These are phyloP conservation scores for Lumbricus terrestris DNA, from an alignment of 2,888 invertebrate species.

Conservation along the genomic window DNA sequence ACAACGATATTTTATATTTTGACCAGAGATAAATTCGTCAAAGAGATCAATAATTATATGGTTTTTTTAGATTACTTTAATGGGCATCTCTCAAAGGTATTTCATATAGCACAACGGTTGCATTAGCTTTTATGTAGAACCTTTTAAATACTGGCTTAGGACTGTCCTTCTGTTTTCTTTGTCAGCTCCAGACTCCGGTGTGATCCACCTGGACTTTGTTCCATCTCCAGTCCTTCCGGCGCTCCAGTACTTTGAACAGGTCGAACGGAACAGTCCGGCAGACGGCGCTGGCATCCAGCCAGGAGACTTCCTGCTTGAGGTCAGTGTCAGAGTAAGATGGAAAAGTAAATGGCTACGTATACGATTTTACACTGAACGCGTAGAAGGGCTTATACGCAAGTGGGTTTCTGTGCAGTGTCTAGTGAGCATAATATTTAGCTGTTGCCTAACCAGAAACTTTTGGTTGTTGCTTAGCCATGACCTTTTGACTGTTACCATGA, in stretches of 20 bases:
- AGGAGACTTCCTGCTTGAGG: conserved; percentile 89
- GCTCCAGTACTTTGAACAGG: conserved; percentile 86
- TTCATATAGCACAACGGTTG: background rate
- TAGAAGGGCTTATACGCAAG: too few species aligned
- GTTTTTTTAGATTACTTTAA: background rate
- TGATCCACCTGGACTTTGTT: conserved; percentile 64
- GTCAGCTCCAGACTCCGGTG: background rate
- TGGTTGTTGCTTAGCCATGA: too few species aligned
- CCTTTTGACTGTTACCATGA: background rate
- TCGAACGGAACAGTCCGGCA: conserved; percentile 94
- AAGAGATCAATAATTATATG: background rate
- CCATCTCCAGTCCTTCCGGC: conserved; percentile 91
- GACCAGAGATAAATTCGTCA: background rate
- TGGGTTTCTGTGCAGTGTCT: too few species aligned
- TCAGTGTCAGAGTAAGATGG: conserved; percentile 54
- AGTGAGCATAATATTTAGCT: too few species aligned
- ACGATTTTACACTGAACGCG: background rate
- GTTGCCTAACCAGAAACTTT: background rate
- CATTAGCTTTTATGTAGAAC: background rate
- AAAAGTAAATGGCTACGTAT: background rate
- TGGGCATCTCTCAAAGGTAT: background rate
- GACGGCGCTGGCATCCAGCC: conserved; percentile 89
- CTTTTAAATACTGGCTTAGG: background rate
- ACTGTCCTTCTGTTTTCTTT: background rate
- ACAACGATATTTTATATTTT: background rate